Evolutionary conservation across 2,888 invertebrate genomes (phyloP), one percentile per base, ranked within the genome.

Genomic region (Cactoblastis cactorum): DNA sequence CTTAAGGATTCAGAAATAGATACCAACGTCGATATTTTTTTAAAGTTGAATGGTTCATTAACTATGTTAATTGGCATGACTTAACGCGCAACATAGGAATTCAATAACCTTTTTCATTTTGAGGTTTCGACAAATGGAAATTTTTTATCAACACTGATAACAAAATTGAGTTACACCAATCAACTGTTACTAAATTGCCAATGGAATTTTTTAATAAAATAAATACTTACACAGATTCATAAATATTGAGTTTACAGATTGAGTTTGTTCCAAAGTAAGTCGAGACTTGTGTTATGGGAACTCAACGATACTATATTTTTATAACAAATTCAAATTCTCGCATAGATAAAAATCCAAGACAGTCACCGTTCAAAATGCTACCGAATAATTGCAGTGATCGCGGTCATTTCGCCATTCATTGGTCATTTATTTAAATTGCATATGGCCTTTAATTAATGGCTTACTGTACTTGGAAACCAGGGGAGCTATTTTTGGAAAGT

Each of bases 391-490:
- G 11, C 43, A 28, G 22, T 17, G 43, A 32, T 32, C 28, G 17
- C 37, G 17, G 43, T 15, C 3, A 24, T 32, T 32, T 24, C 28
- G 28, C 43, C 43, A 43, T 28, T 43, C 28, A 43, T 43, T 11
- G n/a, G 28, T 43, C 28, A 43, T 15, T 43, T 43, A 43, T 17
- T 11, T 43, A 43, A 22, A 28, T 43, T 24, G 28, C 28, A 28
- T 43, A 43, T 32, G 28, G 43, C 11, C 12, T 15, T 43, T 43
- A 28, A 43, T 32, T 28, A 32, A 28, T 28, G 28, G 43, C 14
- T 17, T 2, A 24, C 24, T 28, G 39, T 22, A 22, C 12, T 15
- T 14, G 43, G 14, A 15, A 43, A 14, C 14, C 24, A 22, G 22
- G 8, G 5, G 9, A 2, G 15, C 15, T 43, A 28, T 6, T 28